Base-by-base conservation (phyloP, 2,797 vertebrate genomes). In the Thaleichthys pacificus region DNA sequence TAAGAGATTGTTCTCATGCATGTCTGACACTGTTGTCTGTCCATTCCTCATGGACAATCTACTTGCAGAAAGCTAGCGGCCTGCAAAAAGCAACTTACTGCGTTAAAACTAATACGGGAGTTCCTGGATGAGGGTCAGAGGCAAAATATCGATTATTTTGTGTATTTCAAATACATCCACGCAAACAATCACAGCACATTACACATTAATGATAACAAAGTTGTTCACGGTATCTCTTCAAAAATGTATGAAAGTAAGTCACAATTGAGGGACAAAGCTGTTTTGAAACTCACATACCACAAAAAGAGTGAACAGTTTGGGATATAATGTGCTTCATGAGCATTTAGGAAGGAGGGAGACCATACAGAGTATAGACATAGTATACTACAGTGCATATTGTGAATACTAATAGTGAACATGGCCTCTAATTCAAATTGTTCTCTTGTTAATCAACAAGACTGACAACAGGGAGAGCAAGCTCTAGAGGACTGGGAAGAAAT, bases 381-480 rank as follows among this genome's bases (percentile, higher is more conserved):
- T 77, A 77, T 72, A 74, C 30, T 72, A 78, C 70, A 76, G 77
- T 28, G 21, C 74, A 75, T 74, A 82, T 82, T 67, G 68, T 76
- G 88, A 88, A 92, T 89, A 68, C 88, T 84, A 85, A 91, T 84
- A 69, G 82, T 77, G 77, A 84, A 87, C 75, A 75, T 71, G 2
- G 66, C 61, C 73, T 77, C 82, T 79, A 87, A 84, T 87, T 89
- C 76, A 89, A 89, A 91, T 91, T 90, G 84, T 75, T 75, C 80
- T 86, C 77, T 75, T 86, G 86, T 87, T 92, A 89, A 91, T 91
- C 85, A 90, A 86, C 78, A 80, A 85, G 77, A 89, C 82, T 85
- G 88, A 89, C 87, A 89, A 85, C 84, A 84, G 85, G 73, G 81
- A 60, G 69, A 68, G 77, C n/a, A 75, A 88, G 84, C 87, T 86